Evolutionary conservation across 2,113 vertebrate genomes (phyloP).

Genomic region (Otocyon megalotis): DNA sequence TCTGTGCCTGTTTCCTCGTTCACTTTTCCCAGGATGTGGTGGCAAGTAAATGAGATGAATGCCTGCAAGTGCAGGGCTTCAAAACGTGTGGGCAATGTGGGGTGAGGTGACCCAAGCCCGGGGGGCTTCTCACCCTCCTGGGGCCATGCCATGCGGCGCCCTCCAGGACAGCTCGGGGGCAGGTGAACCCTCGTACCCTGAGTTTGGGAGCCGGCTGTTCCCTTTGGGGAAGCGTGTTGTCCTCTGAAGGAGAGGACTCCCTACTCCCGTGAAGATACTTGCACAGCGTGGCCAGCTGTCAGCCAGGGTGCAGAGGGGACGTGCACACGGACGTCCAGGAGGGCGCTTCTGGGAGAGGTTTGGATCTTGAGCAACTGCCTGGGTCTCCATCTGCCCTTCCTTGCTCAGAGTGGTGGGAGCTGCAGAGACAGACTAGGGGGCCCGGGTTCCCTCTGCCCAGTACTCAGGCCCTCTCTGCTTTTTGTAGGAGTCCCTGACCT

Average conservation of each 20-base stretch:
- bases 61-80: too few species aligned
- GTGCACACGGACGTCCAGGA: neutral
- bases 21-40: neutral
- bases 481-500: neutral
- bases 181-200: neutral
- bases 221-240: neutral
- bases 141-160: neutral
- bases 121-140: neutral
- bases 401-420: neutral
- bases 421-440: neutral
- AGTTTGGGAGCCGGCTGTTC: neutral
- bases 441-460: neutral
- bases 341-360: neutral
- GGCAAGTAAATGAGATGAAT: neutral
- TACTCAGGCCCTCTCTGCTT: neutral
- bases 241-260: neutral
- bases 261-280: neutral
- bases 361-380: neutral
- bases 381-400: neutral
- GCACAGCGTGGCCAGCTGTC: neutral
- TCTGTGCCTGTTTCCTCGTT: neutral
- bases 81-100: accelerated
- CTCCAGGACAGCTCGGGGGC: constrained; percentile 34
- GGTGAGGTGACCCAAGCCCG: neutral
- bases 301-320: neutral